A percentile compares a stretch with the other conserved stretches of the same genome.
These are phyloP conservation scores for Hyphantria cunea DNA, from an alignment of 1,140 invertebrate genomes.

Conservation along the genomic window DNA sequence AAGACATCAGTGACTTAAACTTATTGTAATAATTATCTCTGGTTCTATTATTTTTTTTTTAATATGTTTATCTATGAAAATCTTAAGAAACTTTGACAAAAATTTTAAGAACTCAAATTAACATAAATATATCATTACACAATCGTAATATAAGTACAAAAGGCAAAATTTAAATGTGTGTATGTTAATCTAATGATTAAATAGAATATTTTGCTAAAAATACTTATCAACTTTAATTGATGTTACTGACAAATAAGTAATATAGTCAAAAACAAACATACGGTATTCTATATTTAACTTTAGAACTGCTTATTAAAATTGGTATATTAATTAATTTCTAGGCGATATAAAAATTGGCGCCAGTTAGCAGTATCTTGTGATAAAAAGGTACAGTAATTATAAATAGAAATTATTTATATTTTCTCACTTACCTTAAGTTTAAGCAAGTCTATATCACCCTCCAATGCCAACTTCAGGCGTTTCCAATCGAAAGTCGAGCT, in stretches of 20 bases:
- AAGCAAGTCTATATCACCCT: slow-evolving; percentile 87
- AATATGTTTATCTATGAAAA: no score
- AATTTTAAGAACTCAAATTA: no score
- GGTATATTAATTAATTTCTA: neutral
- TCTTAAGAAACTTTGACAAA: no score
- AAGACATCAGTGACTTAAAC: no score
- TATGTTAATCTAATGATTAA: no score
- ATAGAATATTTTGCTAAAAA: neutral
- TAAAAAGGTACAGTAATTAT: slow-evolving; percentile 13
- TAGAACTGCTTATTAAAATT: no score
- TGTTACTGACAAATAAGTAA: neutral
- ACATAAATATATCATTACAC: no score
- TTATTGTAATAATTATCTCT: no score
- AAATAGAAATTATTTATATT: slow-evolving; percentile 12
- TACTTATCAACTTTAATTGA: neutral
- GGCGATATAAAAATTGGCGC: slow-evolving; percentile 8
- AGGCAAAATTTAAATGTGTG: no score
- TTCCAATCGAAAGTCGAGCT: slow-evolving; percentile 91
- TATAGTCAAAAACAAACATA: neutral
- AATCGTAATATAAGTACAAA: no score
- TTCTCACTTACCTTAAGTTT: slow-evolving; percentile 85
- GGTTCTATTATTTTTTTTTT: no score
- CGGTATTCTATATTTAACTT: neutral
- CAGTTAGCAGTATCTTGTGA: neutral
- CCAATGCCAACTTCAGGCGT: slow-evolving; percentile 87